phyloP scores from a whole-genome alignment of 2,113 vertebrate genomes.

The Corythornis madagascariensis region DNA sequence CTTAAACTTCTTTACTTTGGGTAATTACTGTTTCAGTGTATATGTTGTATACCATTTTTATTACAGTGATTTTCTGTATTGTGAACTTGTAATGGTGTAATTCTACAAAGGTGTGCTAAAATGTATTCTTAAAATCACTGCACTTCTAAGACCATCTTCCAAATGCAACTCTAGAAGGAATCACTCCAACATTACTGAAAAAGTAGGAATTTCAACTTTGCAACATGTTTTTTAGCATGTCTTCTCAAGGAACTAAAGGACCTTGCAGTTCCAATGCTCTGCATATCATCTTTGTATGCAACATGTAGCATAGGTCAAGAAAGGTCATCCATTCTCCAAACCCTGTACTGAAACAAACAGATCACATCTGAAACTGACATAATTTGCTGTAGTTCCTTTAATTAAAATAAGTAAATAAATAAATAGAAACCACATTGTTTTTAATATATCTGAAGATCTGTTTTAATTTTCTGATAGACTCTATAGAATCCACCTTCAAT shows the following conservation, averaged over 20 bases:
- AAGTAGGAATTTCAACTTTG: not conserved
- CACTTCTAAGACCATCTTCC: not conserved
- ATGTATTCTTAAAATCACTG: not conserved
- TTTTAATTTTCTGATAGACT: not conserved
- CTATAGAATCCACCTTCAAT: not conserved
- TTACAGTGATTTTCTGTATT: not conserved
- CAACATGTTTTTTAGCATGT: not conserved
- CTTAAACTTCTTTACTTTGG: not conserved
- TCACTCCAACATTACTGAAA: not conserved
- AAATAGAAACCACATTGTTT: not conserved
- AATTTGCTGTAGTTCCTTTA: not conserved
- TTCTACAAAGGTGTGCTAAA: not conserved
- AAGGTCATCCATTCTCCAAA: not conserved
- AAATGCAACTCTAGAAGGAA: not conserved
- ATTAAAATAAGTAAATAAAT: no score
- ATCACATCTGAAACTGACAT: not conserved
- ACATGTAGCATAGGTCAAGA: rapidly evolving
- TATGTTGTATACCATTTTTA: not conserved
- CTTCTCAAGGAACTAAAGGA: not conserved
- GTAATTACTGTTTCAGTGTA: not conserved
- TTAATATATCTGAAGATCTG: not conserved
- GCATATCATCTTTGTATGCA: not conserved
- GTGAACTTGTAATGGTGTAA: rapidly evolving
- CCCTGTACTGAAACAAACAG: not conserved
- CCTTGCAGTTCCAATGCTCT: not conserved